Evolutionary conservation across 2,797 vertebrate species (phyloP), one percentile per base, ranked within the genome.

Genomic region (Chloroceryle inda): DNA sequence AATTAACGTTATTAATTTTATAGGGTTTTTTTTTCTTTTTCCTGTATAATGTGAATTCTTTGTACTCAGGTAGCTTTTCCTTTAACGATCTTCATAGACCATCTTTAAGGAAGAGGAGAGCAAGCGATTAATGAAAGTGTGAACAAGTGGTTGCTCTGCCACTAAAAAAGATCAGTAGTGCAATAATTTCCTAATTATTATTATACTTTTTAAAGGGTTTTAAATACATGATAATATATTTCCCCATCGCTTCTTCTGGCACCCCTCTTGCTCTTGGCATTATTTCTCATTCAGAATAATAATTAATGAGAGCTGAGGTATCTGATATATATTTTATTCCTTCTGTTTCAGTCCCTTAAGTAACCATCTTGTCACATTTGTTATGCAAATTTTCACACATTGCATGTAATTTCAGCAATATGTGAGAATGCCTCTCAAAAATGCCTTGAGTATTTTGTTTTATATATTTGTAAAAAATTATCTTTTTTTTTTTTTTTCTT

Each of bases 171-270:
- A 97, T 96, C 95, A 96, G 94, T 52, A 92, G 90, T 90, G 77
- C 94, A 97, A 97, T 98, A 96, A 97, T 97, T 97, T 97, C 95
- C 96, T 98, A 97, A 97, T 98, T 97, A 97, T 98, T 97, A 97
- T 97, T 96, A 97, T 92, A 94, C 64, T 89, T 92, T 94, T 96
- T 89, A 96, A 97, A 94, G 81, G 81, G 93, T 97, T 98, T 71
- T 95, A 97, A 97, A 98, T 97, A 97, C 85, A 91, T 74, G 67
- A 92, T 97, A 95, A 98, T 97, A 77, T 96, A 97, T 97, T 97
- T 97, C 52, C 92, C 62, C 76, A 73, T 89, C 3, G n/a, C 58
- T 95, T 86, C 77, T 96, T 92, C 92, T 97, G 95, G 82, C 95
- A 97, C 45, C 87, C 86, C 66, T 92, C 67, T 97, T 97, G 96